Percentiles rank a stretch among this genome's conserved stretches.
Conservation (phyloP, 2,888 invertebrate species). For the Nomada goodeniana region DNA sequence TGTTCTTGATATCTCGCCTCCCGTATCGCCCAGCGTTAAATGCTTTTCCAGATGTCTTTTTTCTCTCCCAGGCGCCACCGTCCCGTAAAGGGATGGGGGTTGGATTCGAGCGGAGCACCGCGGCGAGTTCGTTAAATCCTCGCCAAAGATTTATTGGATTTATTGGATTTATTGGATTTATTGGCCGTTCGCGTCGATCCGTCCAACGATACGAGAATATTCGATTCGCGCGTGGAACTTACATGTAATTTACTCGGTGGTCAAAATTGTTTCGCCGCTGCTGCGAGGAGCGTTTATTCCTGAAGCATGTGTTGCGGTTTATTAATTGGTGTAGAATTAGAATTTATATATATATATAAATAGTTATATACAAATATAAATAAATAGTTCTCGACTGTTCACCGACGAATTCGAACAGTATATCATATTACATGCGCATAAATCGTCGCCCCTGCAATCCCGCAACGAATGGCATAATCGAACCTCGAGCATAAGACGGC, state of each 20-base stretch:
- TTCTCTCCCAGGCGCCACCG: not conserved
- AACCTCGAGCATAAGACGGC: not conserved
- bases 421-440: not conserved
- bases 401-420: conserved; percentile 23
- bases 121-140: conserved; percentile 78
- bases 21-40: conserved; percentile 53
- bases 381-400: not conserved
- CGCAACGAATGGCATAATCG: conserved; percentile 10
- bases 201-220: conserved; percentile 35
- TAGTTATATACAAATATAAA: not conserved
- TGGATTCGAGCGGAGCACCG: conserved; percentile 61
- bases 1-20: conserved; percentile 34
- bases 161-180: conserved; percentile 78
- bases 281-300: not conserved
- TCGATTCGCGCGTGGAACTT: not conserved
- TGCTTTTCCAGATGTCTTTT: conserved; percentile 60
- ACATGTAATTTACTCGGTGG: not conserved
- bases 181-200: conserved; percentile 71
- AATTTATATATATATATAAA: not conserved
- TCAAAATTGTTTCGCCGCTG: not conserved
- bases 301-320: no score
- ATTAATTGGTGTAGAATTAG: no score
- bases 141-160: conserved; percentile 75
- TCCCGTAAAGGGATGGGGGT: conserved; percentile 3
- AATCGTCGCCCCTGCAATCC: conserved; percentile 1